These are phyloP conservation scores for Pterocles burchelli DNA, from an alignment of 2,113 vertebrate genomes.

Conservation along the genomic window DNA sequence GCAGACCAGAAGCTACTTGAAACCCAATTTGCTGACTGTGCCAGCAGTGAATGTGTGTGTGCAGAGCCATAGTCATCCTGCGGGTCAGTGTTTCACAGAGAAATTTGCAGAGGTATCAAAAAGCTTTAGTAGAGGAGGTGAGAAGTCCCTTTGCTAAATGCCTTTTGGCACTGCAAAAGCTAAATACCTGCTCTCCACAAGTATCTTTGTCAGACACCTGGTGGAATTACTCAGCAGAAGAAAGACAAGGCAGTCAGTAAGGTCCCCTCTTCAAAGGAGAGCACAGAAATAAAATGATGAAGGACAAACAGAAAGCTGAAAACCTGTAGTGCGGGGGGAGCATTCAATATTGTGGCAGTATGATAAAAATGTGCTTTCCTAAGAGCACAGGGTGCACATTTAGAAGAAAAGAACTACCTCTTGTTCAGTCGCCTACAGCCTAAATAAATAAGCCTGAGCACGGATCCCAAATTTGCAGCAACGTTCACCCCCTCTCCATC, in stretches of 20 bases:
- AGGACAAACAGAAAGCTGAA: not conserved
- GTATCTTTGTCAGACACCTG: slow-evolving; percentile 1
- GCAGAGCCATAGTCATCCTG: not conserved
- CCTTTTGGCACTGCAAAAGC: not conserved
- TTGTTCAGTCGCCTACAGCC: not conserved
- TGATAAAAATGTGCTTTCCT: not conserved
- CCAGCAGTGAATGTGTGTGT: not conserved
- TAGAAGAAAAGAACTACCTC: not conserved
- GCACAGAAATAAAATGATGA: slow-evolving; percentile 16
- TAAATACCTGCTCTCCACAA: slow-evolving; percentile 3
- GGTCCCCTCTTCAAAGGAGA: not conserved
- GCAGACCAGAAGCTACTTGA: not conserved
- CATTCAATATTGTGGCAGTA: not conserved
- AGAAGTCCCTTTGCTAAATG: not conserved
- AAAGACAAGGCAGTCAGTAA: not conserved
- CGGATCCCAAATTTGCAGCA: not conserved
- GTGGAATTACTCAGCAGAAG: slow-evolving; percentile 28
- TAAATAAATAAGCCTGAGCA: not conserved
- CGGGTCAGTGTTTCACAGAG: not conserved
- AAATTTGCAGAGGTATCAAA: not conserved
- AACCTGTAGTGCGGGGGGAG: not conserved
- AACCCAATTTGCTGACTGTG: not conserved
- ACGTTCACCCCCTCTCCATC: not conserved
- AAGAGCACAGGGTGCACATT: not conserved
- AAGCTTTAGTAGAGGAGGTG: not conserved